phyloP scores from a whole-genome alignment of 2,888 invertebrate genomes.

The Coecobrya sp. region DNA sequence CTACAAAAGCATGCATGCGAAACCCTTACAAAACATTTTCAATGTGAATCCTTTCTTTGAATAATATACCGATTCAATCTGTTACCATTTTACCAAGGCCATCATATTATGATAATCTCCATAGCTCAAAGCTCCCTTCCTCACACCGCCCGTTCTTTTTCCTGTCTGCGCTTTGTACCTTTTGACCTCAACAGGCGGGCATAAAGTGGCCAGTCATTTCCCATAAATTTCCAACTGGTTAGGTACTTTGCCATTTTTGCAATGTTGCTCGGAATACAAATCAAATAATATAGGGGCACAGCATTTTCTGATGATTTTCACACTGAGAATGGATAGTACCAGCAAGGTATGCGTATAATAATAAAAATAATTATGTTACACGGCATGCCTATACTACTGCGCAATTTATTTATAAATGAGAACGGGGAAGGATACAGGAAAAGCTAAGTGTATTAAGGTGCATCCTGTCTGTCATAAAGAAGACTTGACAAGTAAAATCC shows the following conservation, averaged over 20 bases:
- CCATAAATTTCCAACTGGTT: conserved; percentile 13
- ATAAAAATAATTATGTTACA: neutral
- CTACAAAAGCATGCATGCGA: neutral
- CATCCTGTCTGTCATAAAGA: neutral
- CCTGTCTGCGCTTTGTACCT: neutral
- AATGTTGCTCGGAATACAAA: neutral
- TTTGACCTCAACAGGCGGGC: neutral
- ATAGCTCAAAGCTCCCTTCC: neutral
- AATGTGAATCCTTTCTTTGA: neutral
- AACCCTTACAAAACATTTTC: neutral
- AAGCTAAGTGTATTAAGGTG: neutral
- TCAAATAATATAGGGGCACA: neutral
- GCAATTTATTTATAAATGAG: too few relatives aligned
- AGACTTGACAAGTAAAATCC: neutral
- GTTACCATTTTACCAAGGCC: neutral
- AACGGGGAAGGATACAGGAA: too few relatives aligned
- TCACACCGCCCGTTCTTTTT: neutral
- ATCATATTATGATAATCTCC: conserved; percentile 18
- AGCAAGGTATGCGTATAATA: neutral
- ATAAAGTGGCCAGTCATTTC: neutral
- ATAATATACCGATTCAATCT: neutral
- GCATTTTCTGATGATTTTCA: neutral
- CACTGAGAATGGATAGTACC: neutral
- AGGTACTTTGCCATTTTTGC: neutral
- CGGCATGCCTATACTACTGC: neutral